Conservation (phyloP, 2,113 vertebrate genomes). For the Steatornis caripensis region DNA sequence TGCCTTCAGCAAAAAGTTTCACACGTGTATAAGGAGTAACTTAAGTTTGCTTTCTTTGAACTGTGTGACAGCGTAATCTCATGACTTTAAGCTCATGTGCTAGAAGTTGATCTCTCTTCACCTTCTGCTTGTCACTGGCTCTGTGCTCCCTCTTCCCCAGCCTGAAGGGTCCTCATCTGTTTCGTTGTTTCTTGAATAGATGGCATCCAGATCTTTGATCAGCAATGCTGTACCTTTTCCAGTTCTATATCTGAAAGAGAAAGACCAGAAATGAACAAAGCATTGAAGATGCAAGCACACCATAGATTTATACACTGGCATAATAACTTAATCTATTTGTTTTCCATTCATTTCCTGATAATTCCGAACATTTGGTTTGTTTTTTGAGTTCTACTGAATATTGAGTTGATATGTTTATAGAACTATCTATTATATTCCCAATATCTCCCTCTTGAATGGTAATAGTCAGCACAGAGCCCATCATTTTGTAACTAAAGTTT, state of each 20-base stretch:
- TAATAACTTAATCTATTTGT: background rate
- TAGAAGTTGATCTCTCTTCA: background rate
- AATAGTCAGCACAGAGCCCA: background rate
- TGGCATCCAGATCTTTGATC: background rate
- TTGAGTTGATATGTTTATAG: background rate
- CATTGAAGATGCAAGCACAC: background rate
- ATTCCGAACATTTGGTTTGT: background rate
- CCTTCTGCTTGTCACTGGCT: background rate
- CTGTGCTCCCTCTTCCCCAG: background rate
- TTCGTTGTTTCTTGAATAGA: background rate
- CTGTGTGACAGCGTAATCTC: background rate
- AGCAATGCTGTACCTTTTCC: background rate
- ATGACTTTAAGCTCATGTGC: background rate
- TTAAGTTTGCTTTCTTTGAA: background rate
- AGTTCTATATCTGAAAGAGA: background rate
- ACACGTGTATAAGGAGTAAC: background rate
- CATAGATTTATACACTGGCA: background rate
- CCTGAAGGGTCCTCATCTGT: background rate
- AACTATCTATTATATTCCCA: background rate
- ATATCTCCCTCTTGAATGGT: background rate
- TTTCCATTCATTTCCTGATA: background rate
- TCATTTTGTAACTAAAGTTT: conserved; percentile 2
- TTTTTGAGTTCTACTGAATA: background rate
- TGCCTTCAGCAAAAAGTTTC: background rate
- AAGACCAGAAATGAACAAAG: background rate